Percentiles rank a stretch among this genome's conserved stretches.
Evolutionary conservation across 2,797 vertebrate genomes (phyloP).

Genomic region (Gymnodraco acuticeps): DNA sequence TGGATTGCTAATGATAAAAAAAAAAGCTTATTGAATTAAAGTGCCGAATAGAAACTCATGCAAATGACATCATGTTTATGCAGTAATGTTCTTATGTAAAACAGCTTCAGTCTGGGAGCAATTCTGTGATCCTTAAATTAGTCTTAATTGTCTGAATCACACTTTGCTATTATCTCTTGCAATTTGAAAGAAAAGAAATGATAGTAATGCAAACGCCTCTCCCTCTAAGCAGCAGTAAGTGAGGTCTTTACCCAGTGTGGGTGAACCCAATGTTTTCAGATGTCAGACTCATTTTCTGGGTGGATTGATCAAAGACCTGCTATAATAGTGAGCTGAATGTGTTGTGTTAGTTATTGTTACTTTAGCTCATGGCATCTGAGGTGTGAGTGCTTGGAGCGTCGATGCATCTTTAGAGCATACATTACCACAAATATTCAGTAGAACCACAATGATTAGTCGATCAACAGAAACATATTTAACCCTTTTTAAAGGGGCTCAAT

Average conservation of each 20-base stretch:
- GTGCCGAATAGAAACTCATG: not conserved
- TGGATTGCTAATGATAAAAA: not conserved
- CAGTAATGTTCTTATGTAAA: constrained; percentile 11
- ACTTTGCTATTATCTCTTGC: not conserved
- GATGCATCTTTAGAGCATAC: not conserved
- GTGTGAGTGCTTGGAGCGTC: not conserved
- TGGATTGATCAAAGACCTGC: not conserved
- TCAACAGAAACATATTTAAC: too few species aligned
- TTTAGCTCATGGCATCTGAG: not conserved
- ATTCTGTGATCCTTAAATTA: not conserved
- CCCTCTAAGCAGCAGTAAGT: not conserved
- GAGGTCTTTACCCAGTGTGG: not conserved
- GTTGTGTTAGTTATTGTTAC: not conserved
- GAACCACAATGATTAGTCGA: too few species aligned
- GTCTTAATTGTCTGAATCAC: not conserved
- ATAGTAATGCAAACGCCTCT: not conserved
- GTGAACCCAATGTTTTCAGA: not conserved
- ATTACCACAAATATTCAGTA: not conserved
- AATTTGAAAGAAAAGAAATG: constrained; percentile 1
- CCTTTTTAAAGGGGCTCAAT: too few species aligned
- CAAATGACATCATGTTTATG: constrained; percentile 11
- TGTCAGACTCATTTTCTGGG: too few species aligned
- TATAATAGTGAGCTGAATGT: not conserved
- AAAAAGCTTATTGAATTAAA: not conserved
- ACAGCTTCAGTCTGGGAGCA: not conserved